These are phyloP conservation scores for Ariolimax columbianus DNA, from an alignment of 2,888 invertebrate species.

Conservation along the genomic window DNA sequence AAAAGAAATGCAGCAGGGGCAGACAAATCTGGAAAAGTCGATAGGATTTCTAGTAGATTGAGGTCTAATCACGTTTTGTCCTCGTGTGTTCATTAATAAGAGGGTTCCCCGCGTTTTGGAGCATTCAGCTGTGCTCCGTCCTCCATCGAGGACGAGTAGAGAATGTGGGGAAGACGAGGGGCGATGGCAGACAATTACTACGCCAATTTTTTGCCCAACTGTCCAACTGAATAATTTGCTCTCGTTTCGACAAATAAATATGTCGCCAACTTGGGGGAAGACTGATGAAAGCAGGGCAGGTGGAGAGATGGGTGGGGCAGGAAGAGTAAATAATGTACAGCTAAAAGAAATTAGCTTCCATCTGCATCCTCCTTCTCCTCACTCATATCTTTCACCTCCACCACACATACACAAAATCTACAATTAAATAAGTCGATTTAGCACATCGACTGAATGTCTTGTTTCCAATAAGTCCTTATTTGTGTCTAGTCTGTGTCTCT, in stretches of 20 bases:
- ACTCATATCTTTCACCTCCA: too few species aligned
- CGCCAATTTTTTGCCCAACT: slow-evolving; percentile 9
- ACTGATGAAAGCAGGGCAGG: too few species aligned
- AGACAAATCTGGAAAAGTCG: slow-evolving; percentile 19
- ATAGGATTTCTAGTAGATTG: slow-evolving; percentile 33
- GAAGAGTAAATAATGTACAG: background rate
- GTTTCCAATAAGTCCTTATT: too few species aligned
- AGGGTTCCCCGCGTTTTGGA: background rate
- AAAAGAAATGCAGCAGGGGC: slow-evolving; percentile 5
- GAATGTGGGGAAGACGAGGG: background rate
- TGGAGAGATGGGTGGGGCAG: background rate
- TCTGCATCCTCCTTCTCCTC: too few species aligned
- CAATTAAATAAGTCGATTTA: too few species aligned
- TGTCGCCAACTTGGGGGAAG: background rate
- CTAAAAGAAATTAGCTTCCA: too few species aligned
- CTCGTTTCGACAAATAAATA: slow-evolving; percentile 21
- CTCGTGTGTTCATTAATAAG: slow-evolving; percentile 32
- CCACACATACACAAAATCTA: too few species aligned
- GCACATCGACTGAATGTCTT: too few species aligned
- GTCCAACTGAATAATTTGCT: slow-evolving; percentile 25
- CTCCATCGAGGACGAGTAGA: slow-evolving; percentile 11
- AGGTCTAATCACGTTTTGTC: slow-evolving; percentile 40
- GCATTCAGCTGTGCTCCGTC: background rate
- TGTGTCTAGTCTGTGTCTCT: too few species aligned
- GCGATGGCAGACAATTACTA: slow-evolving; percentile 13